phyloP scores from a whole-genome alignment of 2,797 vertebrate genomes.

The Notolabrus celidotus region DNA sequence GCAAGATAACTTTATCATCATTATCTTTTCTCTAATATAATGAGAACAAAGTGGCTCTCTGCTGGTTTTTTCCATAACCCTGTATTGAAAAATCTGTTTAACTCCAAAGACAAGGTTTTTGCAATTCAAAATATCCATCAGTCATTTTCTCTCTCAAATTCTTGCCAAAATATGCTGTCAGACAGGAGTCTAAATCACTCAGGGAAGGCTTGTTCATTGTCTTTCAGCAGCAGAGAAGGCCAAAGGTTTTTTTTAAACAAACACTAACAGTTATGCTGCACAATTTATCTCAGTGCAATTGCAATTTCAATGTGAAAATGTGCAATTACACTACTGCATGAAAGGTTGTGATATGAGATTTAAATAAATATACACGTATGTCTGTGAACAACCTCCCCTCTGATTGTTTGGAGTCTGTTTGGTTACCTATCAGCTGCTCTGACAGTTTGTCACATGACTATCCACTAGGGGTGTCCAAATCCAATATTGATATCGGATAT shows the following conservation, averaged over 20 bases:
- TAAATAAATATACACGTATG: no score
- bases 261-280: slow-evolving; percentile 59
- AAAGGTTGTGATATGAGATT: no score
- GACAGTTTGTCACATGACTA: no score
- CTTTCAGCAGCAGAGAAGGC: slow-evolving; percentile 43
- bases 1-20: slow-evolving; percentile 22
- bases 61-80: slow-evolving; percentile 12
- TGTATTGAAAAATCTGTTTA: slow-evolving; percentile 12
- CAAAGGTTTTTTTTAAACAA: slow-evolving; percentile 72
- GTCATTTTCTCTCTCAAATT: slow-evolving; percentile 36
- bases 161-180: slow-evolving; percentile 17
- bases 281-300: no score
- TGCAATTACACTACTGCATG: no score
- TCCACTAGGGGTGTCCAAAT: no score
- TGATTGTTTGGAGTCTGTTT: no score
- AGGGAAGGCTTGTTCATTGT: background rate
- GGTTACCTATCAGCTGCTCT: no score
- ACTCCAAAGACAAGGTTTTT: slow-evolving; percentile 8
- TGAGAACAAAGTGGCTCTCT: slow-evolving; percentile 8
- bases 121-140: slow-evolving; percentile 26
- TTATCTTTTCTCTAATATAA: slow-evolving; percentile 16
- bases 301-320: no score
- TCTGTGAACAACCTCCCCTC: no score
- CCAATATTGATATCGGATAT: no score
- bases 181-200: slow-evolving; percentile 16